These are phyloP conservation scores for Laothoe populi DNA, from an alignment of 2,888 invertebrate genomes.

Conservation along the genomic window DNA sequence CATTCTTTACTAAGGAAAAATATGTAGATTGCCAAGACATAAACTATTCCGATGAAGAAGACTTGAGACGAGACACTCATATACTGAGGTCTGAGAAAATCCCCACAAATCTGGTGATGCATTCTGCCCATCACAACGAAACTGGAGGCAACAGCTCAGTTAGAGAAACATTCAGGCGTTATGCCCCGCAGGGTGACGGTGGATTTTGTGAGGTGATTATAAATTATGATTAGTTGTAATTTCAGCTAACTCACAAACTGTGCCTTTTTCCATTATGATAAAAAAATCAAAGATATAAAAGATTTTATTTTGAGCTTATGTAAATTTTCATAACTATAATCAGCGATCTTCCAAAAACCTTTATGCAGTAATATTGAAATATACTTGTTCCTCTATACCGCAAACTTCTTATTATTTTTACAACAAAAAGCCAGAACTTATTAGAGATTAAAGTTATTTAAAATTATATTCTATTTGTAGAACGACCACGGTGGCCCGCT, in stretches of 20 bases:
- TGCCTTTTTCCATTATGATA: too few relatives aligned
- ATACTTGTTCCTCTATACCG: too few relatives aligned
- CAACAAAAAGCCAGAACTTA: too few relatives aligned
- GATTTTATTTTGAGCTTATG: too few relatives aligned
- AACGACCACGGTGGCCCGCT: conserved; percentile 76
- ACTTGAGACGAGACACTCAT: conserved; percentile 47
- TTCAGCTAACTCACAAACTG: too few relatives aligned
- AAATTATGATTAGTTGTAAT: too few relatives aligned
- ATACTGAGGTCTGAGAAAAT: conserved; percentile 50
- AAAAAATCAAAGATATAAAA: too few relatives aligned
- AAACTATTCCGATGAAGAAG: conserved; percentile 68
- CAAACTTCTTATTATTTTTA: too few relatives aligned
- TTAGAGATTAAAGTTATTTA: background rate
- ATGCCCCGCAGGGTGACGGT: conserved; percentile 46
- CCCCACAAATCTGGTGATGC: conserved; percentile 65
- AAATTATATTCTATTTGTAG: conserved; percentile 44
- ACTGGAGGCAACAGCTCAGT: conserved; percentile 30
- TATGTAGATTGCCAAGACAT: conserved; percentile 77
- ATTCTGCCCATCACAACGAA: conserved; percentile 66
- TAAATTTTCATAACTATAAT: too few relatives aligned
- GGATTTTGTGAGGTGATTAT: conserved; percentile 73
- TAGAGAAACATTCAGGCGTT: conserved; percentile 30
- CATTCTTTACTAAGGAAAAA: conserved; percentile 59
- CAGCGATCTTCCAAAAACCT: too few relatives aligned
- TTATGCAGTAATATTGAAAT: too few relatives aligned